Evolutionary conservation across 2,797 vertebrate genomes (phyloP).

Genomic region (Tolypeutes matacus): DNA sequence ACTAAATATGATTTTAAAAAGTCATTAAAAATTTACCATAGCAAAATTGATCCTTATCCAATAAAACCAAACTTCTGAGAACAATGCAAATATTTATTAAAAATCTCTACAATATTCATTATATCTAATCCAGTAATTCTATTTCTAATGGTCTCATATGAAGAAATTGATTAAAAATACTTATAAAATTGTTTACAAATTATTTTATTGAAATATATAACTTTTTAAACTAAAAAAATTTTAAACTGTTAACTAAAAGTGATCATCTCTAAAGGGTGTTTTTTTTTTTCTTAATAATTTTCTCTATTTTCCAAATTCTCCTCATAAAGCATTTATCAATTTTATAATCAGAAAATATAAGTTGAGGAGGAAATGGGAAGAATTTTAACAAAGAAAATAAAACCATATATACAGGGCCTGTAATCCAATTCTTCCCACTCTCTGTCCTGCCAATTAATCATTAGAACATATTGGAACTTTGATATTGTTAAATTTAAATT

Average conservation of each 20-base stretch:
- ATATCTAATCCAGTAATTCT: constrained; percentile 20
- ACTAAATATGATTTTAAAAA: constrained; percentile 33
- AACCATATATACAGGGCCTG: background rate
- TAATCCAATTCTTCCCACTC: background rate
- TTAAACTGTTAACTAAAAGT: background rate
- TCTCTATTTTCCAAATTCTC: constrained; percentile 37
- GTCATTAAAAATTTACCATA: constrained; percentile 46
- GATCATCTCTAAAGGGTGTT: background rate
- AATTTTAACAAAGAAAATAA: constrained; percentile 45
- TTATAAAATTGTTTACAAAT: constrained; percentile 30
- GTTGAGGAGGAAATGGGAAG: background rate
- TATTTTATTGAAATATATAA: background rate
- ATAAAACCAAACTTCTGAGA: constrained; percentile 48
- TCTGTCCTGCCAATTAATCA: constrained; percentile 1
- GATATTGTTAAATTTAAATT: constrained; percentile 53
- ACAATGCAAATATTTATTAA: constrained; percentile 41
- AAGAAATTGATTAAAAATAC: background rate
- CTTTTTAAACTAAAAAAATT: constrained; percentile 40
- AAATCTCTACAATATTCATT: constrained; percentile 2
- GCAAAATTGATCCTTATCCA: constrained; percentile 1
- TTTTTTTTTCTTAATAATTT: background rate
- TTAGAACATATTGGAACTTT: background rate
- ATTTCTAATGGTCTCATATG: background rate
- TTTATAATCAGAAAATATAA: constrained; percentile 60
- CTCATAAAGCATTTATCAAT: background rate